A percentile compares a stretch with the other conserved stretches of the same genome.
phyloP scores from a whole-genome alignment of 2,888 invertebrate species.

The Harmothoe impar region DNA sequence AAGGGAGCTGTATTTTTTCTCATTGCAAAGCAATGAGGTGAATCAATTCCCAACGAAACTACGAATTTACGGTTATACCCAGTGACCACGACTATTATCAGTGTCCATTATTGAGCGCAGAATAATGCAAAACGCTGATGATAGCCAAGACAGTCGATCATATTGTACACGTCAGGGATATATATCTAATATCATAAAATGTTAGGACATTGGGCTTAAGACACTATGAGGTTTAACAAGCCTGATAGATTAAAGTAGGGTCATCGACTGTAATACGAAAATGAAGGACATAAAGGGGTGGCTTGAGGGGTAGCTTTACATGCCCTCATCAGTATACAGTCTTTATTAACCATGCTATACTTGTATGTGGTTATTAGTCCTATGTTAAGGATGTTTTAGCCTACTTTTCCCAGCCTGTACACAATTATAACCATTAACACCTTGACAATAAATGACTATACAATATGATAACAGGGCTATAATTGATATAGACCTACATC shows the following conservation, averaged over 20 bases:
- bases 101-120: neutral
- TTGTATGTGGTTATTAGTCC: too few species aligned
- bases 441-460: too few species aligned
- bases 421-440: too few species aligned
- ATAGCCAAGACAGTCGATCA: neutral
- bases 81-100: neutral
- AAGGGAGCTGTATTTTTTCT: too few species aligned
- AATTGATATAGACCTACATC: too few species aligned
- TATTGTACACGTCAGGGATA: neutral
- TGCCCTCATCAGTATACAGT: neutral
- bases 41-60: too few species aligned
- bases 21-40: too few species aligned
- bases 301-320: neutral
- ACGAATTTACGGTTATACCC: neutral
- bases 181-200: neutral
- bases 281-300: neutral
- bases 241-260: conserved; percentile 29
- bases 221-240: conserved; percentile 3
- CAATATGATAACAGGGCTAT: too few species aligned
- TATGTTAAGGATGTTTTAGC: too few species aligned
- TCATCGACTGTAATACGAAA: neutral
- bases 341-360: too few species aligned
- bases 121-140: conserved; percentile 29
- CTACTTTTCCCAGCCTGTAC: too few species aligned
- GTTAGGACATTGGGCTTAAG: neutral